phyloP scores from a whole-genome alignment of 2,113 vertebrate genomes.

The Romanogobio albipinnatus region DNA sequence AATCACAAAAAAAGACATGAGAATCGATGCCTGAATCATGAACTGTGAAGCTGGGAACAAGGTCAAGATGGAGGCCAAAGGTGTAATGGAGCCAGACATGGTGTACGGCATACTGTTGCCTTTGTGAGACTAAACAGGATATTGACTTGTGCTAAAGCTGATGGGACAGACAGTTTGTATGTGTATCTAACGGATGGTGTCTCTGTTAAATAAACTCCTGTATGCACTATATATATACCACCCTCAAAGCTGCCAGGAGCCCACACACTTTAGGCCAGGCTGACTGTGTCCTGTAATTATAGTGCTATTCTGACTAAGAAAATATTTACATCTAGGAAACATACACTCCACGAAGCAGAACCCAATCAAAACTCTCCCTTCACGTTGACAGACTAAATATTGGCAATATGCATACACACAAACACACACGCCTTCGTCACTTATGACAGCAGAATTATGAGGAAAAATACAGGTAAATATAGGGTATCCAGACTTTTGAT shows the following conservation, averaged over 20 bases:
- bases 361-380: slow-evolving; percentile 45
- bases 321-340: slow-evolving; percentile 47
- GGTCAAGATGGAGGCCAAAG: slow-evolving; percentile 24
- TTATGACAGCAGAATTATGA: neutral
- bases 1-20: slow-evolving; percentile 15
- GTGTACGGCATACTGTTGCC: neutral
- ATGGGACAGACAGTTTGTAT: slow-evolving; percentile 5
- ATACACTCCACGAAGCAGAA: slow-evolving; percentile 50
- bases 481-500: neutral
- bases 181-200: slow-evolving; percentile 7
- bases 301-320: slow-evolving; percentile 30
- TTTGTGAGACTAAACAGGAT: slow-evolving; percentile 31
- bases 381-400: slow-evolving; percentile 39
- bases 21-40: slow-evolving; percentile 22
- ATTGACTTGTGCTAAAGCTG: slow-evolving; percentile 11
- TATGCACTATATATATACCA: slow-evolving; percentile 24
- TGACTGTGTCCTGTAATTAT: slow-evolving; percentile 25
- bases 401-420: slow-evolving; percentile 6
- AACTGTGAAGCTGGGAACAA: slow-evolving; percentile 21
- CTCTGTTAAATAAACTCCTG: slow-evolving; percentile 28
- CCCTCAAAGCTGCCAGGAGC: slow-evolving; percentile 5
- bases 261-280: slow-evolving; percentile 35
- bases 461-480: neutral
- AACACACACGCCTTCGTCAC: neutral
- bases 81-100: slow-evolving; percentile 14